Evolutionary conservation across 2,797 vertebrate species (phyloP), one percentile per base, ranked within the genome.

Genomic region (Anableps anableps): DNA sequence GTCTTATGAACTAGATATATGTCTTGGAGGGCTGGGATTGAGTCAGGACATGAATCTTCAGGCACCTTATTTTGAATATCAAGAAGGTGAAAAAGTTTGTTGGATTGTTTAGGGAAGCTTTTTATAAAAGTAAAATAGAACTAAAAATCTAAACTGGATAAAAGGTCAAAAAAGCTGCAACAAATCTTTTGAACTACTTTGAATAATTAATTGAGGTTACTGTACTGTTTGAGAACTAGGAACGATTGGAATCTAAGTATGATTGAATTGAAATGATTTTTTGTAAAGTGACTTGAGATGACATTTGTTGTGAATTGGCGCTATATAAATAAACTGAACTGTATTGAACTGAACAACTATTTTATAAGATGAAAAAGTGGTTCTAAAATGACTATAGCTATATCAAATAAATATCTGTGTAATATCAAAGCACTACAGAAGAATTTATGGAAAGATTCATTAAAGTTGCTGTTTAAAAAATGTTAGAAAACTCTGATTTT

Each of bases 31-130:
- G 11, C 0, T 75, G 78, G 9, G 21, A 68, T 34, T 16, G 53
- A 50, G 45, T 77, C n/a, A 47, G 43, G 71, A 26, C 45, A 77
- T 75, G 53, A 43, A 74, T 75, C 38, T 47, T 19, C 68, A 26
- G 38, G 66, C 41, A 31, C 0, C 43, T 74, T 70, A 10, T 58
- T 80, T 58, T 77, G 71, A 71, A 70, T 79, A 66, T 72, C n/a
- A 75, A 76, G 48, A 17, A 72, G 48, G 19, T 43, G 38, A 29
- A 73, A 55, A 47, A 19, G 11, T 41, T 72, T 79, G 66, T 41
- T 26, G 4, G 68, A 83, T 16, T 26, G 68, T 26, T 21, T 36
- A 19, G 26, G 70, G 17, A 29, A 60, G 70, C 13, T 38, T 73
- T 72, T 36, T n/a, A 29, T 2, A 19, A 48, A 45, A 47, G 13